A percentile compares a stretch with the other conserved stretches of the same genome.
phyloP scores from a whole-genome alignment of 2,888 invertebrate species.

The Oegoconia quadripuncta region DNA sequence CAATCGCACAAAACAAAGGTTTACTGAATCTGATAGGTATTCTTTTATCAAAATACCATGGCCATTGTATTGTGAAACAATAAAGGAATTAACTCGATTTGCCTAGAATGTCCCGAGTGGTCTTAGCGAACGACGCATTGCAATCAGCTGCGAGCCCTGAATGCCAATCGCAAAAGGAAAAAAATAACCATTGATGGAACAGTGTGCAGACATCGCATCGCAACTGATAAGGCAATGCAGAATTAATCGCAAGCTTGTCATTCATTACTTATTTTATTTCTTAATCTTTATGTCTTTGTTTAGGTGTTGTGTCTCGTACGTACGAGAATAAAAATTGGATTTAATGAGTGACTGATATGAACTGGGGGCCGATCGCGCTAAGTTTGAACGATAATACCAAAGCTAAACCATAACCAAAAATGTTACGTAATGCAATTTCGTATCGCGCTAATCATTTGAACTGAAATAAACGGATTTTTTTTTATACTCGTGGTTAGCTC shows the following conservation, averaged over 20 bases:
- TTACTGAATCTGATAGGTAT: conserved; percentile 14
- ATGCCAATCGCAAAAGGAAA: conserved; percentile 34
- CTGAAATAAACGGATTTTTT: too few species aligned
- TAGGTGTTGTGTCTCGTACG: too few species aligned
- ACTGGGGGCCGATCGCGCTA: too few species aligned
- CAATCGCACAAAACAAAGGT: conserved; percentile 22
- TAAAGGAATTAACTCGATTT: conserved; percentile 22
- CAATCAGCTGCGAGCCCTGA: conserved; percentile 33
- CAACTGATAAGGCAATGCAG: neutral
- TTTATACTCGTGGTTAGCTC: too few species aligned
- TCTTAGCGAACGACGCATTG: conserved; percentile 28
- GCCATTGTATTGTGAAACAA: conserved; percentile 29
- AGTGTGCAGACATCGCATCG: neutral
- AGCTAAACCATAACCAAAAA: too few species aligned
- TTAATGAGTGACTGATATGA: too few species aligned
- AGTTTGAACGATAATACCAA: too few species aligned
- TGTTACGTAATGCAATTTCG: too few species aligned
- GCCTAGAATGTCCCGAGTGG: conserved; percentile 29
- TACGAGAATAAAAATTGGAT: too few species aligned
- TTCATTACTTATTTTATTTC: neutral
- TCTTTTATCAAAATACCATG: conserved; percentile 30
- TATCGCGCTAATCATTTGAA: too few species aligned
- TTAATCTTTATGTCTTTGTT: neutral
- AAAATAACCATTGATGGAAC: conserved; percentile 18
- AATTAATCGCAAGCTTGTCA: conserved; percentile 4